Conservation (phyloP, 2,797 vertebrate species). For the Darevskia nairensis region DNA sequence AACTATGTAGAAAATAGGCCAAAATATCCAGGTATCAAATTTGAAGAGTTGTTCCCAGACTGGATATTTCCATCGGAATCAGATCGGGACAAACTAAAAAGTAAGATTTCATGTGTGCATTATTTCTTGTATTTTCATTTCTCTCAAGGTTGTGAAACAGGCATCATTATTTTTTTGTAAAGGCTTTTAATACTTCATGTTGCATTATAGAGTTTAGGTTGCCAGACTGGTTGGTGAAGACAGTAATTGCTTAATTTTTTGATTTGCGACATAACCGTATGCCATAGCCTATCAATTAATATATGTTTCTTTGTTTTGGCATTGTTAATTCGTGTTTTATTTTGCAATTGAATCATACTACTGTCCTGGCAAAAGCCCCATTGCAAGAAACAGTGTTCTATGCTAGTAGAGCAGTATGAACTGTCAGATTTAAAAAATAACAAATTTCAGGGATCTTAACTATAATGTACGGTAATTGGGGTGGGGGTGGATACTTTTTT, state of each 20-base stretch:
- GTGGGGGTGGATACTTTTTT: conserved; percentile 19
- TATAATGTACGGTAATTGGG: background rate
- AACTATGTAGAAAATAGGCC: conserved; percentile 99
- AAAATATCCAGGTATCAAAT: conserved; percentile 94
- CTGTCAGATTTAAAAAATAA: background rate
- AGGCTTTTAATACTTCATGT: background rate
- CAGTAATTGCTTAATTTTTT: background rate
- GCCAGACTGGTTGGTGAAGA: background rate
- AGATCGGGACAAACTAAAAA: conserved; percentile 95
- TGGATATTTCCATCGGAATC: conserved; percentile 97
- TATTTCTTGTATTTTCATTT: conserved; percentile 16
- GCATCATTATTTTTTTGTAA: background rate
- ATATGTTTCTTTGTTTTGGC: background rate
- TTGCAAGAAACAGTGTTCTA: background rate
- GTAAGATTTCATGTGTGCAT: conserved; percentile 79
- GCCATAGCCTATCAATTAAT: background rate
- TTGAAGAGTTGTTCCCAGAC: conserved; percentile 94
- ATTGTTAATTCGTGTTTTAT: background rate
- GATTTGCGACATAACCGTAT: background rate
- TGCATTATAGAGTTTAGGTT: background rate
- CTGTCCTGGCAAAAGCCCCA: background rate
- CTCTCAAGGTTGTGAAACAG: background rate
- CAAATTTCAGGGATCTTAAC: background rate
- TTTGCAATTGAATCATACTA: background rate
- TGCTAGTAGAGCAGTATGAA: background rate